Evolutionary conservation across 2,797 vertebrate genomes (phyloP), one percentile per base, ranked within the genome.

Genomic region (Loriculus beryllinus): DNA sequence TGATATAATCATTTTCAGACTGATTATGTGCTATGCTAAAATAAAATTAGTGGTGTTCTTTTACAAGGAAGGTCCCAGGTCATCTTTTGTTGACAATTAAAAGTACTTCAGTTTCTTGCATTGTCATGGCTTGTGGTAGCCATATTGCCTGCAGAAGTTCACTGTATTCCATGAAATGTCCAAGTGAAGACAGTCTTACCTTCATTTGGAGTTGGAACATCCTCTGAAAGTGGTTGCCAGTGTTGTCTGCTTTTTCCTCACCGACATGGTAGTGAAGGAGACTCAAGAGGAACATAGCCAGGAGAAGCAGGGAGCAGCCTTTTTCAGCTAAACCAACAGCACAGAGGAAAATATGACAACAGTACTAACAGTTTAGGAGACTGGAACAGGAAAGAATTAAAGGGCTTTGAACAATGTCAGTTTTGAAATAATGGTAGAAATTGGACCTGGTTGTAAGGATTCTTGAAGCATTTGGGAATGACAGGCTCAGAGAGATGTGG

Each of bases 211-310:
- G 59, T 83, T 95, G 59, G 59, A 35, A 21, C 3, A 8, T 67
- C 39, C n/a, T 54, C 47, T 62, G n/a, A 15, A 67, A 45, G 48
- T 45, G 59, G 8, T 47, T 79, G 14, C 17, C 23, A 25, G 6
- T 25, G 35, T 54, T 78, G 16, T 40, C 59, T 22, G n/a, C 33
- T 69, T 49, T n/a, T 47, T 35, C 20, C 23, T 81, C 29, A 14
- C 2, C 2, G 37, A 3, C 2, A 0, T 5, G 19, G 9, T 14
- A 20, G 10, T 43, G 63, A 71, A 62, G 59, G 63, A 65, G 13
- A 9, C 33, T 49, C 14, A 12, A 5, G 1, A 39, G 67, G 60
- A 89, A 4, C 12, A 3, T 33, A 37, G 23, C 19, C 51, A 75
- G 35, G 71, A 51, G 23, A 47, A 81, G 14, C 29, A 26, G 33